phyloP scores from a whole-genome alignment of 2,888 invertebrate species.

The Boloria euphrosyne region DNA sequence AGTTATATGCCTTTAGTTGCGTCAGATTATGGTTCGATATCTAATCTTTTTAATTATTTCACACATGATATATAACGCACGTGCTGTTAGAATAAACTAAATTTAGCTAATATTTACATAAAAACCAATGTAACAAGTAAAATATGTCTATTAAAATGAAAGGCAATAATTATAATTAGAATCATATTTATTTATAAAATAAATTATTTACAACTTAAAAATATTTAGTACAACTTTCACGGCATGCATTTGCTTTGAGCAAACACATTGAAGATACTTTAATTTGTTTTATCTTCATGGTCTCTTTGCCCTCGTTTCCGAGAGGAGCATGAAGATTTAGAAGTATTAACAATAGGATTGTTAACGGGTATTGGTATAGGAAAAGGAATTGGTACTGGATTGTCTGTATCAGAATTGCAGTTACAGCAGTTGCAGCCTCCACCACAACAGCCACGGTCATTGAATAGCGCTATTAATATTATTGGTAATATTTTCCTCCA shows the following conservation, averaged over 20 bases:
- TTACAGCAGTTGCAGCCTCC: constrained; percentile 46
- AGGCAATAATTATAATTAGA: background rate
- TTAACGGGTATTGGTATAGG: constrained; percentile 57
- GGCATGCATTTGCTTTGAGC: constrained; percentile 1
- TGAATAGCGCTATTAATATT: constrained; percentile 52
- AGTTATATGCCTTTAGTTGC: constrained; percentile 45
- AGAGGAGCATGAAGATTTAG: constrained; percentile 35
- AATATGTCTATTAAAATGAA: background rate
- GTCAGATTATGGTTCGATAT: constrained; percentile 40
- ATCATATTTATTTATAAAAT: constrained; percentile 15
- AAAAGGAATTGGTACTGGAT: constrained; percentile 52
- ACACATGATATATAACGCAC: constrained; percentile 32
- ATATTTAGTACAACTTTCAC: background rate
- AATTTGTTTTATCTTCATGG: constrained; percentile 23
- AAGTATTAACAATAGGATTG: constrained; percentile 48
- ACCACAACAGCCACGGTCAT: constrained; percentile 45
- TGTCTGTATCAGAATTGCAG: constrained; percentile 35
- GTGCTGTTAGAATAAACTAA: constrained; percentile 27
- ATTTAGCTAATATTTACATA: constrained; percentile 12
- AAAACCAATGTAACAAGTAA: background rate
- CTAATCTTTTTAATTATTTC: constrained; percentile 42
- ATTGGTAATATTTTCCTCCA: constrained; percentile 54
- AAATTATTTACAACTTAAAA: constrained; percentile 19
- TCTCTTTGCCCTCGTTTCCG: constrained; percentile 32
- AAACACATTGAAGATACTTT: constrained; percentile 1